Conservation (phyloP, 2,888 invertebrate species). For the Pecten maximus region DNA sequence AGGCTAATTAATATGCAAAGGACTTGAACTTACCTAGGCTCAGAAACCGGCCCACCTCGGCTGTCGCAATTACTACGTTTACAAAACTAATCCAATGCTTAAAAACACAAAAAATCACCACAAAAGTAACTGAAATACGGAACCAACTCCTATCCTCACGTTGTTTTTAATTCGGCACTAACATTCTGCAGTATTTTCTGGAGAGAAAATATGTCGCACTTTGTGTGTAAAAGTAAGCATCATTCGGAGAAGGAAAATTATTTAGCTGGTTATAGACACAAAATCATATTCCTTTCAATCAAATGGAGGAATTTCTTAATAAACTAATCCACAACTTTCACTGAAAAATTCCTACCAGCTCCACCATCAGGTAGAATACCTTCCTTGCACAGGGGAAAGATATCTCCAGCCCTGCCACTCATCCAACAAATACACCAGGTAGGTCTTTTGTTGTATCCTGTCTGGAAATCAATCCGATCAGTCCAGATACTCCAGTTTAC, state of each 20-base stretch:
- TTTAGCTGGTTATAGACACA: neutral
- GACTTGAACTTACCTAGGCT: neutral
- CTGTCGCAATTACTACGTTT: neutral
- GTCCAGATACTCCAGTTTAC: neutral
- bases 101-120: too few species aligned
- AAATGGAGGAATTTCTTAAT: neutral
- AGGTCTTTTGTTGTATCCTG: neutral
- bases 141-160: neutral
- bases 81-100: neutral
- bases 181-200: neutral
- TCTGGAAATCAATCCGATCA: neutral
- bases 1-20: slow-evolving; percentile 3
- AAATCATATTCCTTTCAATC: neutral
- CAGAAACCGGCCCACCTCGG: neutral
- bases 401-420: neutral
- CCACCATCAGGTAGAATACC: neutral
- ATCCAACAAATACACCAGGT: neutral
- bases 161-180: neutral
- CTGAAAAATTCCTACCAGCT: neutral
- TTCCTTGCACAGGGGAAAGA: neutral
- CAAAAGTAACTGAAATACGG: neutral
- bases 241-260: neutral
- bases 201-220: neutral
- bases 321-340: neutral
- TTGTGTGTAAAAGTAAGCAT: neutral